Base-by-base conservation (phyloP, 2,888 invertebrate genomes). In the Cabera pusaria region DNA sequence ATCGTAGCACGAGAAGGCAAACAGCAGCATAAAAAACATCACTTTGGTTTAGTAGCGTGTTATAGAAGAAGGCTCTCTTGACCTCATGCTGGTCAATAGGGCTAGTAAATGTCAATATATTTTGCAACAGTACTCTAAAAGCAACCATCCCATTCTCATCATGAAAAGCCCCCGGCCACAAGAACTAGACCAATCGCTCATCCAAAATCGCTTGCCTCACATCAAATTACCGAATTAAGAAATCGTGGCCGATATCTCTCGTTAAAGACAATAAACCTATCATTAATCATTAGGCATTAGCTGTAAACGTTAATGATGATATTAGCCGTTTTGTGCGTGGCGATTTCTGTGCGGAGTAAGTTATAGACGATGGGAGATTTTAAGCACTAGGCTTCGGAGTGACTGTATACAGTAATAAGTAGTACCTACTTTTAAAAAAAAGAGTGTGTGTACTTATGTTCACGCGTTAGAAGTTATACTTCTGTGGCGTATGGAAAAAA, bases 141-240 rank as follows among this genome's bases (percentile, higher is more conserved):
- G n/a, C 0, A 35, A 17, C 7, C 22, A 27, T 6, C 2, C 18
- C 22, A 24, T 24, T 26, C 29, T 23, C 29, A 34, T 28, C 32
- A 32, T 10, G 21, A 20, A 12, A 26, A 34, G 28, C 33, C 37
- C 34, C 26, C 6, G 33, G 37, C 25, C 6, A 20, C n/a, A 17
- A 26, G 12, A 43, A 24, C 22, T 37, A 41, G 34, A 43, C 53
- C 59, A 56, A 73, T 71, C 68, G 57, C 56, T 74, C 79, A 67
- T 63, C 57, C 57, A 39, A 59, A 59, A 69, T 63, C 56, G 54
- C 51, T 82, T 78, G 69, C 78, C 64, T 74, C 78, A 72, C 69
- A 71, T 74, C 81, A 82, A 83, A 85, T 86, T 78, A 84, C 71
- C 60, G 80, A 80, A 85, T 85, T 83, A 85, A 83, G 84, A 87